Percentiles rank a stretch among this genome's conserved stretches.
These are phyloP conservation scores for Lerista edwardsae DNA, from an alignment of 2,797 vertebrate species.

Conservation along the genomic window DNA sequence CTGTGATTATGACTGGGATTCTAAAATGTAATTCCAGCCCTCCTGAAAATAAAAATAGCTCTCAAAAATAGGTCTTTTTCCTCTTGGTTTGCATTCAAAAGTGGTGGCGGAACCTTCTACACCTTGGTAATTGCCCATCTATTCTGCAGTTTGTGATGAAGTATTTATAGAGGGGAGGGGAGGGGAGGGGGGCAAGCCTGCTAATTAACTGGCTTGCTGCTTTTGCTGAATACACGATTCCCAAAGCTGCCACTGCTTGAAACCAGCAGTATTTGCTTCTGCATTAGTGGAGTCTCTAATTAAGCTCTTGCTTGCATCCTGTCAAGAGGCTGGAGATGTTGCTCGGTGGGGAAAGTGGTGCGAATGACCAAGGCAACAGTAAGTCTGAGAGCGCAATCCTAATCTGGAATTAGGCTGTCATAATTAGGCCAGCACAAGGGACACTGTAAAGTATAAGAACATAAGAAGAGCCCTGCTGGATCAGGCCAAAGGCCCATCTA, in stretches of 20 bases:
- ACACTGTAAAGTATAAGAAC: too few species aligned
- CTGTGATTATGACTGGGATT: not conserved
- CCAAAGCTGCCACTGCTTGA: too few species aligned
- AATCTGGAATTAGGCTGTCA: too few species aligned
- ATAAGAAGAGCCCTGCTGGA: too few species aligned
- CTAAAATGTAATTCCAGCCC: not conserved
- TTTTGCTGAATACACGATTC: not conserved
- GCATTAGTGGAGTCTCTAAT: not conserved
- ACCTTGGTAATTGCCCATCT: not conserved
- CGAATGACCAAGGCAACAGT: not conserved
- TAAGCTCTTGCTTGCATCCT: not conserved
- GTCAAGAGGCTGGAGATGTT: too few species aligned
- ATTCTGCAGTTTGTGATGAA: not conserved
- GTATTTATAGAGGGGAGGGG: not conserved
- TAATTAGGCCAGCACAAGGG: too few species aligned
- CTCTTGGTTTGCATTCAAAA: not conserved
- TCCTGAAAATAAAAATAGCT: not conserved
- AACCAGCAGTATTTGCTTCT: not conserved
- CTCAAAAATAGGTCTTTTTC: too few species aligned
- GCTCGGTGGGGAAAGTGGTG: too few species aligned
- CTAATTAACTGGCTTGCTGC: not conserved
- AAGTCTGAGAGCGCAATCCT: too few species aligned
- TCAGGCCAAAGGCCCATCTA: too few species aligned
- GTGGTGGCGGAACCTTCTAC: too few species aligned
- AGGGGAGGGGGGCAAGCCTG: not conserved